Evolutionary conservation across 2,888 invertebrate genomes (phyloP).

Genomic region (Phytoseiulus persimilis): DNA sequence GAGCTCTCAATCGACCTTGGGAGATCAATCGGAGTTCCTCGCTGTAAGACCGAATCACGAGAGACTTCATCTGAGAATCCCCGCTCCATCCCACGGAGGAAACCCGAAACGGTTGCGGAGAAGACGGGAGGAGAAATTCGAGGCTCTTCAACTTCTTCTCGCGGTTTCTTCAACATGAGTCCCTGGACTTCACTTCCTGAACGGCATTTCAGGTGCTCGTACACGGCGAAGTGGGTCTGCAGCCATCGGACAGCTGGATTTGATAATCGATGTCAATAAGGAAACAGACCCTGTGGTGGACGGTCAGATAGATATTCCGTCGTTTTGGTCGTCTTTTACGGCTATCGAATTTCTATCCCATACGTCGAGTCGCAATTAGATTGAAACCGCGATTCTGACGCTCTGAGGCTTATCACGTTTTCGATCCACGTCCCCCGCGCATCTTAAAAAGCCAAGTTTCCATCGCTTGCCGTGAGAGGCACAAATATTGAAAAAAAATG

Average conservation of each 20-base stretch:
- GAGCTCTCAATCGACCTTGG: too few species aligned
- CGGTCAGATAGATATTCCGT: neutral
- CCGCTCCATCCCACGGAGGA: too few species aligned
- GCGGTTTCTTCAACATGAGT: too few species aligned
- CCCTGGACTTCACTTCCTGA: too few species aligned
- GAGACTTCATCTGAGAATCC: too few species aligned
- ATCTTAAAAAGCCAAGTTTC: neutral
- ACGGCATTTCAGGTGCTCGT: too few species aligned
- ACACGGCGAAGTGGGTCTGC: too few species aligned
- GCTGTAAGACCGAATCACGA: too few species aligned
- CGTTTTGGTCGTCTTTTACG: neutral
- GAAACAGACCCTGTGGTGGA: neutral
- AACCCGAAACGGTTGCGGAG: too few species aligned
- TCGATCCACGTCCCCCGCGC: neutral
- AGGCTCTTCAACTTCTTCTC: too few species aligned
- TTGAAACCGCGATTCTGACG: neutral
- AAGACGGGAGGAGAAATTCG: too few species aligned
- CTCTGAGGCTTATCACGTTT: neutral
- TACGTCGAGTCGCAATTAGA: neutral
- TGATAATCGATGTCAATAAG: neutral
- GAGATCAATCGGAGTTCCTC: too few species aligned
- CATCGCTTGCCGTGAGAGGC: neutral
- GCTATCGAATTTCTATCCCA: neutral
- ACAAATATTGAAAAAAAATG: neutral
- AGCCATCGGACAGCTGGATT: neutral